Conservation (phyloP, 1,140 invertebrate species). For the Leptonema lineaticorne region DNA sequence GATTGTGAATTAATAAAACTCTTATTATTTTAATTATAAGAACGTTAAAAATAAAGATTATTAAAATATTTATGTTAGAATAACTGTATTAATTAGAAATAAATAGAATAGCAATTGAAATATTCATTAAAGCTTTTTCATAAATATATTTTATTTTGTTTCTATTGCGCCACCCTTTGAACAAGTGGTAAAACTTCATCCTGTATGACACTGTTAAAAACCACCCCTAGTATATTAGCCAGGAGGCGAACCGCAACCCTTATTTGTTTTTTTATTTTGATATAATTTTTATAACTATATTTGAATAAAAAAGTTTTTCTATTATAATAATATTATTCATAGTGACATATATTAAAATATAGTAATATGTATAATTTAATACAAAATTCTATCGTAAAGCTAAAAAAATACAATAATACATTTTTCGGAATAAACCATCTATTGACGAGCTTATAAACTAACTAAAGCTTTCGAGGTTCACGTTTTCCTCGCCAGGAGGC, state of each 20-base stretch:
- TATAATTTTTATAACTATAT: not conserved
- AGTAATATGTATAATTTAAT: no score
- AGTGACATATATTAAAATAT: no score
- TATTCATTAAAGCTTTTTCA: not conserved
- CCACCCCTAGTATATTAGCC: constrained; percentile 29
- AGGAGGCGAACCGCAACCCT: constrained; percentile 34
- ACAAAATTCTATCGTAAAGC: no score
- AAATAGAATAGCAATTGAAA: not conserved
- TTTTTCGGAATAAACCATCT: constrained; percentile 31
- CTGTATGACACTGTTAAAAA: not conserved
- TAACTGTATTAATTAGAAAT: not conserved
- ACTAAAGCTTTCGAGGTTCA: constrained; percentile 26
- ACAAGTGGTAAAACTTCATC: constrained; percentile 20
- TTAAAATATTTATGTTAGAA: no score
- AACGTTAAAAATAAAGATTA: no score
- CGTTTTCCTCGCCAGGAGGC: constrained; percentile 31
- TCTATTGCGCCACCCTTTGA: constrained; percentile 23
- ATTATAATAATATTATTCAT: no score
- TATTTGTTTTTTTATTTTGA: not conserved
- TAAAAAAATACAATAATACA: no score
- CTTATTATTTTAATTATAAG: no score
- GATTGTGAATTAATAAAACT: no score
- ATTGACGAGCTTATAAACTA: constrained; percentile 29
- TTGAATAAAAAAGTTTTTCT: not conserved
- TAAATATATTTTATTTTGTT: not conserved